A percentile compares a stretch with the other conserved stretches of the same genome.
Evolutionary conservation across 2,113 vertebrate species (phyloP).

Genomic region (Edolisoma coerulescens): DNA sequence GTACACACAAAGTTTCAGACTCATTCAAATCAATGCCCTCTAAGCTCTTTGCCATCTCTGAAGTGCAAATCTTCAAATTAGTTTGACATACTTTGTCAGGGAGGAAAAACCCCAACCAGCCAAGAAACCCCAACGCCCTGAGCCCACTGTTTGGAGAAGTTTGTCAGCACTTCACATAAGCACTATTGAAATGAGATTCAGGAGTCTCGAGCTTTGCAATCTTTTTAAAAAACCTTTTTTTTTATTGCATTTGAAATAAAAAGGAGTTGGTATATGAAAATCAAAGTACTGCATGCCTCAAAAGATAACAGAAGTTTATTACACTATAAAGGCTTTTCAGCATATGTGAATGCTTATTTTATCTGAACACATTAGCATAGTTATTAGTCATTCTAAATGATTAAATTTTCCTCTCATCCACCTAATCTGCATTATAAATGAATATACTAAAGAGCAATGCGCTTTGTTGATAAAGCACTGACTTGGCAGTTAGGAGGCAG

Average conservation of each 20-base stretch:
- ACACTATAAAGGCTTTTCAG: constrained; percentile 40
- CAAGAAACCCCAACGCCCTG: not conserved
- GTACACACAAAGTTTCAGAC: not conserved
- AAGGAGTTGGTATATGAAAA: constrained; percentile 27
- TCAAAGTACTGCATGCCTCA: not conserved
- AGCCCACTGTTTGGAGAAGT: fast-evolving
- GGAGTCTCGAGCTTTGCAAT: not conserved
- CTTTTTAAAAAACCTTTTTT: not conserved
- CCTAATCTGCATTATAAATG: constrained; percentile 55
- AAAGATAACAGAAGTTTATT: constrained; percentile 58
- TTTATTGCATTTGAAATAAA: constrained; percentile 35
- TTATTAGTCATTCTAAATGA: constrained; percentile 54
- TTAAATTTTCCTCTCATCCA: constrained; percentile 28
- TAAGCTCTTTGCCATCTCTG: not conserved
- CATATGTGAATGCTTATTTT: constrained; percentile 51
- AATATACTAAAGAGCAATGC: constrained; percentile 16
- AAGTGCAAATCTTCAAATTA: not conserved
- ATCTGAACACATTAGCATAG: constrained; percentile 61
- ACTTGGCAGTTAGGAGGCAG: not conserved
- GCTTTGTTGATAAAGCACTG: not conserved
- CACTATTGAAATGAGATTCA: not conserved
- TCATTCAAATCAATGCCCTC: not conserved
- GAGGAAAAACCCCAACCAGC: not conserved
- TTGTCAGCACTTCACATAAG: not conserved
- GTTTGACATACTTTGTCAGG: not conserved